Conservation (phyloP, 1,140 invertebrate genomes). For the Saccostrea cuccullata region DNA sequence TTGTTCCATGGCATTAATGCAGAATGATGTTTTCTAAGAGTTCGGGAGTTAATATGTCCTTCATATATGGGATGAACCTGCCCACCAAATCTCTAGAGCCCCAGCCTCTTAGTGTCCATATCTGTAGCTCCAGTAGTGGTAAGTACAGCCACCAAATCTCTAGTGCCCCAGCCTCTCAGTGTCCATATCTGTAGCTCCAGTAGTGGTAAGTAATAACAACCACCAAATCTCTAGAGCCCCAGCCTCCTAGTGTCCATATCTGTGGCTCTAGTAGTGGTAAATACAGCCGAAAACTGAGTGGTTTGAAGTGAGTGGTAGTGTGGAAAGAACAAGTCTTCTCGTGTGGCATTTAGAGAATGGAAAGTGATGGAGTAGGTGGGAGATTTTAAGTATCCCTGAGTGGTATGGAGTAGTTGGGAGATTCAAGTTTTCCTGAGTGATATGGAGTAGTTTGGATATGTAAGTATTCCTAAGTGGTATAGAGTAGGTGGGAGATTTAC, state of each 20-base stretch:
- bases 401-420: too few relatives aligned
- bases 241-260: neutral
- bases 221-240: neutral
- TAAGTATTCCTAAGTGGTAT: too few relatives aligned
- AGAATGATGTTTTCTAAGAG: constrained; percentile 31
- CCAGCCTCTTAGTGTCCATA: neutral
- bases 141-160: neutral
- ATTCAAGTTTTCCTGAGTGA: too few relatives aligned
- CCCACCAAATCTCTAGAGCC: neutral
- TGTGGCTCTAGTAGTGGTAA: constrained; percentile 12
- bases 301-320: neutral
- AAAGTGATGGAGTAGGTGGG: too few relatives aligned
- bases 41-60: neutral
- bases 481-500: too few relatives aligned
- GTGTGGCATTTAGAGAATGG: too few relatives aligned
- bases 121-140: constrained; percentile 11
- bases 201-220: constrained; percentile 23
- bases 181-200: neutral
- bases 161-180: neutral
- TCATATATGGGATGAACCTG: constrained; percentile 20
- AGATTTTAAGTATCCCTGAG: too few relatives aligned
- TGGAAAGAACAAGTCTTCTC: too few relatives aligned
- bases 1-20: neutral
- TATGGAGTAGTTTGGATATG: too few relatives aligned
- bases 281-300: neutral